A percentile compares a stretch with the other conserved stretches of the same genome.
phyloP scores from a whole-genome alignment of 2,113 vertebrate species.

The Aix galericulata region DNA sequence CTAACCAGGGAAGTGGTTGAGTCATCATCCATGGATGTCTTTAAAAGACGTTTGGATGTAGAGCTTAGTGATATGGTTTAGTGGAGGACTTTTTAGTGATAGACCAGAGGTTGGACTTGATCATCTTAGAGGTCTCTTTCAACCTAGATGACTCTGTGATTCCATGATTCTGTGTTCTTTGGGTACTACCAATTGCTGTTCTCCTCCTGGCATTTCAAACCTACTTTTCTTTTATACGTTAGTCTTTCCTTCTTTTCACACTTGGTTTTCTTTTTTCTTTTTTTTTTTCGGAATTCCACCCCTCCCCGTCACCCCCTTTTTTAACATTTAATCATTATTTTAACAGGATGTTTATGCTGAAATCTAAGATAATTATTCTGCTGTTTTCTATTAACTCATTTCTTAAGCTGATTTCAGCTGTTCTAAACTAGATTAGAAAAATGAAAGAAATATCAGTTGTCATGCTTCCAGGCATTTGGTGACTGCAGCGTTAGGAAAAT shows the following conservation, averaged over 20 bases:
- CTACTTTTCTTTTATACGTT: neutral
- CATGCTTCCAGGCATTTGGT: neutral
- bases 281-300: neutral
- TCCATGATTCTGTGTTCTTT: neutral
- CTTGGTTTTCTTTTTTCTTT: neutral
- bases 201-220: neutral
- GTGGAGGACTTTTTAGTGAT: no score
- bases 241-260: neutral
- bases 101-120: no score
- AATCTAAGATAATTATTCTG: neutral
- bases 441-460: neutral
- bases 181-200: neutral
- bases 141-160: no score
- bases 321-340: neutral
- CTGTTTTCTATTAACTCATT: constrained; percentile 21
- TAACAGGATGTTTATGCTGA: neutral
- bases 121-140: no score
- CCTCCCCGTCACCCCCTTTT: neutral
- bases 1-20: no score
- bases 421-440: neutral
- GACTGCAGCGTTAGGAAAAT: neutral
- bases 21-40: no score
- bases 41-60: no score
- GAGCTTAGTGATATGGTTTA: no score
- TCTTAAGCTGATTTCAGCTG: neutral